Evolutionary conservation across 2,797 vertebrate genomes (phyloP).

Genomic region (Gambelia wislizenii): DNA sequence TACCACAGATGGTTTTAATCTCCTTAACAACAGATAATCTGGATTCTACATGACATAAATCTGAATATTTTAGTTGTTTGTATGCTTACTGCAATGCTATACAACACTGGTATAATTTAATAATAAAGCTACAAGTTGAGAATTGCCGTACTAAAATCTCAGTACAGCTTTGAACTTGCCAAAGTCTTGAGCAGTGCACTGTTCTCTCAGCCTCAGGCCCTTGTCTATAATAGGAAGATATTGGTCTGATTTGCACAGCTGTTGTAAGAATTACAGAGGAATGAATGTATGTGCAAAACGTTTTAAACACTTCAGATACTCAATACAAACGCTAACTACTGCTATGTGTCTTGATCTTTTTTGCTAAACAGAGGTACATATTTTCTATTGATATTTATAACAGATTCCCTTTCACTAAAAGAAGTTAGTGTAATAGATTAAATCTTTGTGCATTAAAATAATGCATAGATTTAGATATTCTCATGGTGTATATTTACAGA

Average conservation of each 20-base stretch:
- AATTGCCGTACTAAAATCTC: neutral
- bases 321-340: neutral
- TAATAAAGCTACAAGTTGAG: too few species aligned
- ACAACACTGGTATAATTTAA: neutral
- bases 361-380: neutral
- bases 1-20: neutral
- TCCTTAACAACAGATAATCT: neutral
- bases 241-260: neutral
- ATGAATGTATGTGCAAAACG: neutral
- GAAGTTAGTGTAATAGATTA: neutral
- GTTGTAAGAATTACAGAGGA: neutral
- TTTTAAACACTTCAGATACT: neutral
- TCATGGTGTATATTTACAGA: neutral
- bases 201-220: neutral
- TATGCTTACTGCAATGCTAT: neutral
- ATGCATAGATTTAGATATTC: neutral
- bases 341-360: neutral
- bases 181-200: neutral
- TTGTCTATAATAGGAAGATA: neutral
- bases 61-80: neutral
- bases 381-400: neutral
- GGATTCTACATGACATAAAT: neutral
- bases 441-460: neutral
- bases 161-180: neutral
- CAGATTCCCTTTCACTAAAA: neutral